Conservation (phyloP, 2,113 vertebrate species). For the Reinhardtius hippoglossoides region DNA sequence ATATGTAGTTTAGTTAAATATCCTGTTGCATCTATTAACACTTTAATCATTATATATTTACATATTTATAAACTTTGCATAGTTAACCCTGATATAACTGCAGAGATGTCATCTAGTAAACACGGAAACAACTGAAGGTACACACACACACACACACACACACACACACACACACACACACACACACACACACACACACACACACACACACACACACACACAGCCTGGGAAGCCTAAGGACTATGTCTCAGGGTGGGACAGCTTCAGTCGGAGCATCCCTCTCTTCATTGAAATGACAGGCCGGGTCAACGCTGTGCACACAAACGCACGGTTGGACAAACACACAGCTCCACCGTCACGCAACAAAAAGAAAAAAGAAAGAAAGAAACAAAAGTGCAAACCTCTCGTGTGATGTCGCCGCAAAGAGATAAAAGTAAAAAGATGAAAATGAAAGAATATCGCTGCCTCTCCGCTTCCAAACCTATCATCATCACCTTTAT, state of each 20-base stretch:
- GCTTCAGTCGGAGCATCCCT: slow-evolving; percentile 44
- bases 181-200: slow-evolving; percentile 39
- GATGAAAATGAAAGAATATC: slow-evolving; percentile 36
- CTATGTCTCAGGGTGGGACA: slow-evolving; percentile 72
- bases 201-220: slow-evolving; percentile 43
- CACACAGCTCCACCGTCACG: slow-evolving; percentile 47
- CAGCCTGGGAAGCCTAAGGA: slow-evolving; percentile 62
- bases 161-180: slow-evolving; percentile 44
- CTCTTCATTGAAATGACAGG: slow-evolving; percentile 70
- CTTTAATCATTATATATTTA: slow-evolving; percentile 62
- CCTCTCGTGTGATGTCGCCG: slow-evolving; percentile 62
- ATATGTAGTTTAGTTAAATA: slow-evolving; percentile 52
- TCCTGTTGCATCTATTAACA: slow-evolving; percentile 30
- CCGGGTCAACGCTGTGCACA: not conserved
- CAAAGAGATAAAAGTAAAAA: slow-evolving; percentile 53
- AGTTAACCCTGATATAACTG: slow-evolving; percentile 76
- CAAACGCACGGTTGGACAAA: slow-evolving; percentile 44
- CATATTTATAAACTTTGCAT: slow-evolving; percentile 75
- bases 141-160: slow-evolving; percentile 44
- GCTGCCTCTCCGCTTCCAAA: slow-evolving; percentile 47
- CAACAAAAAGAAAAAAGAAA: slow-evolving; percentile 50
- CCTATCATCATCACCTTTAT: slow-evolving; percentile 28
- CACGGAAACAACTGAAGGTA: slow-evolving; percentile 60
- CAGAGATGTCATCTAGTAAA: slow-evolving; percentile 70
- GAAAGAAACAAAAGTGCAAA: slow-evolving; percentile 76